Evolutionary conservation across 2,888 invertebrate species (phyloP).

Genomic region (Pristionchus fissidentatus): DNA sequence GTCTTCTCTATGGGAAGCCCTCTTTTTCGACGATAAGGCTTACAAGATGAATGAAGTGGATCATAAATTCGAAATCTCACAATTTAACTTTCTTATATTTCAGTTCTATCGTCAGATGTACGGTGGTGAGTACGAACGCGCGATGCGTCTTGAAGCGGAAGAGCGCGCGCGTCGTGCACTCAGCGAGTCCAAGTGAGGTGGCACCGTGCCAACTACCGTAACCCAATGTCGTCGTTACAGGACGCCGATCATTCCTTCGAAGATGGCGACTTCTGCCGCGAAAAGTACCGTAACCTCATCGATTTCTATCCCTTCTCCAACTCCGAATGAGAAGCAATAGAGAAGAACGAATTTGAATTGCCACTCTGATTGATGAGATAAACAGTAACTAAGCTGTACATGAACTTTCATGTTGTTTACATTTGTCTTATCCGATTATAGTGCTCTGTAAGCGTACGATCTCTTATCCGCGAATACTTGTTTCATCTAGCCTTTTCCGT

Average conservation of each 20-base stretch:
- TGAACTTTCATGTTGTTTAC: no score
- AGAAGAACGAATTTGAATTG: no score
- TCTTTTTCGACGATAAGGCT: slow-evolving; percentile 32
- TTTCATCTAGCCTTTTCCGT: no score
- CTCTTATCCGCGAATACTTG: no score
- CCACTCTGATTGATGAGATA: no score
- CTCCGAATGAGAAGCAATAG: no score
- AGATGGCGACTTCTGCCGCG: no score
- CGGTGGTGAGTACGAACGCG: slow-evolving; percentile 25
- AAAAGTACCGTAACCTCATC: neutral
- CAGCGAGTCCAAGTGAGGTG: neutral
- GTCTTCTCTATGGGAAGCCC: slow-evolving; percentile 10
- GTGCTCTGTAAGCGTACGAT: no score
- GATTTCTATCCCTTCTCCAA: neutral
- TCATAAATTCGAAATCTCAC: neutral
- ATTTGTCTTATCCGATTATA: no score
- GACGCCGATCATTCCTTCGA: neutral
- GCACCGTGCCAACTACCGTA: no score
- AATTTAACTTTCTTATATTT: neutral
- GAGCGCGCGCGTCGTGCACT: neutral
- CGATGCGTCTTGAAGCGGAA: slow-evolving; percentile 18
- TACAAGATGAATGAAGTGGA: slow-evolving; percentile 34
- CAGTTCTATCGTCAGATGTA: slow-evolving; percentile 26
- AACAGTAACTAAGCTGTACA: no score
- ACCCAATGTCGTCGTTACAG: neutral